Base-by-base conservation (phyloP, 2,888 invertebrate genomes). In the Drosophila affinis region DNA sequence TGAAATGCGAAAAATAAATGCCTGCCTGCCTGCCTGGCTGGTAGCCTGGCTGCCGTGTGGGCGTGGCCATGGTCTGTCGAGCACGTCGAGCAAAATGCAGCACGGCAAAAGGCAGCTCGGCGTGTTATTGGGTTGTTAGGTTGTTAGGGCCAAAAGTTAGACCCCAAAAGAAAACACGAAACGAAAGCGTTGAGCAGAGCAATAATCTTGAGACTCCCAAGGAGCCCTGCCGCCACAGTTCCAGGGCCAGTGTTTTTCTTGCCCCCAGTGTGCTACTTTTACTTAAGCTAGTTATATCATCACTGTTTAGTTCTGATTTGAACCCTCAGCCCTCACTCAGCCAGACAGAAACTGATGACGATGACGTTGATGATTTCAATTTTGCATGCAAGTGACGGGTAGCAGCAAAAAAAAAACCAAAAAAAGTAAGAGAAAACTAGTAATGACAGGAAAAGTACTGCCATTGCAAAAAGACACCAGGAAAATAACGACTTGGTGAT, bases 281-380 rank as follows among this genome's bases (percentile, higher is more conserved):
- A 73, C 58, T 74, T 74, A 73, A 68, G 68, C 68, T 62, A 68
- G 74, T 74, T 68, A 73, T 69, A 62, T 69, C 69, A 68, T 65
- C 56, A 72, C 49, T 46, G 62, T 62, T 74, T 73, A 75, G 75
- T 61, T 67, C 57, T 76, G 76, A 75, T 76, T 76, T 75, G 49
- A 48, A 59, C 56, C 54, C 24, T 18, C 21, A 56, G 21, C 27
- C 65, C 51, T 14, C 24, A 69, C 45, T 51, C 54, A 34, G 29
- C 46, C 47, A 34, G 67, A 60, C 58, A 52, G 65, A 71, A 49
- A 75, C 75, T 75, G 75, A 75, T 72, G 76, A 76, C 63, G 72
- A 76, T 61, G 72, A 76, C 75, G 76, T 76, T 72, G 75, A 76
- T 76, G 76, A 75, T 76, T 76, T 76, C 76, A 63, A 76, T 75